Evolutionary conservation across 1,140 invertebrate species (phyloP), one percentile per base, ranked within the genome.

Genomic region (Drosophila simulans): DNA sequence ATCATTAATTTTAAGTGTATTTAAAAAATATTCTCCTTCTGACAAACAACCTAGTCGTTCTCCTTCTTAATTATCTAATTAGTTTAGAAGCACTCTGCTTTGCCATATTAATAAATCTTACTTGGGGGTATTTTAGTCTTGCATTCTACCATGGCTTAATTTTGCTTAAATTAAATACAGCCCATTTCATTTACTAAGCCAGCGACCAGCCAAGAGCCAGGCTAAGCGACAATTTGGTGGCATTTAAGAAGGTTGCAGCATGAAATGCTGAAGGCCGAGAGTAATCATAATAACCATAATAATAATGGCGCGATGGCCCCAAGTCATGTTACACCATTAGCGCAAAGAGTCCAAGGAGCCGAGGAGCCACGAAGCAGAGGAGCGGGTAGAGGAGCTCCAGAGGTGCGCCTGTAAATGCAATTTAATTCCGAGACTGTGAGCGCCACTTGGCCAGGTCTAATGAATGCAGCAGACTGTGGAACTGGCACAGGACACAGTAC

Each of bases 391-490:
- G 10, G 13, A 39, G 37, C 8, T 11, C 35, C 35, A 37, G 35
- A 53, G 55, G 34, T 37, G 52, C 37, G 62, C 37, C 78, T 86
- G 83, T 86, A 82, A 88, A 86, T 82, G 80, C 62, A 89, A 88
- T 83, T 89, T 89, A 88, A 83, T 73, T 69, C 79, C 37, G 59
- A 53, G 48, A 20, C 65, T 65, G 48, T 54, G 68, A 56, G 45
- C 64, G 69, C 74, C 82, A 89, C 84, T 80, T 88, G 83, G 84
- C 84, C 78, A 66, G 68, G 76, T 80, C 71, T 83, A 84, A 89
- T 89, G 83, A 88, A 88, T 84, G 85, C 84, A 89, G 76, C 69
- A 89, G 84, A 84, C 84, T 89, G 80, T 89, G 84, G 53, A 84
- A 84, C 71, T 84, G 72, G 84, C 74, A 82, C 76, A 88, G 80